Conservation (phyloP, 2,888 invertebrate species). For the Pristionchus entomophagus region DNA sequence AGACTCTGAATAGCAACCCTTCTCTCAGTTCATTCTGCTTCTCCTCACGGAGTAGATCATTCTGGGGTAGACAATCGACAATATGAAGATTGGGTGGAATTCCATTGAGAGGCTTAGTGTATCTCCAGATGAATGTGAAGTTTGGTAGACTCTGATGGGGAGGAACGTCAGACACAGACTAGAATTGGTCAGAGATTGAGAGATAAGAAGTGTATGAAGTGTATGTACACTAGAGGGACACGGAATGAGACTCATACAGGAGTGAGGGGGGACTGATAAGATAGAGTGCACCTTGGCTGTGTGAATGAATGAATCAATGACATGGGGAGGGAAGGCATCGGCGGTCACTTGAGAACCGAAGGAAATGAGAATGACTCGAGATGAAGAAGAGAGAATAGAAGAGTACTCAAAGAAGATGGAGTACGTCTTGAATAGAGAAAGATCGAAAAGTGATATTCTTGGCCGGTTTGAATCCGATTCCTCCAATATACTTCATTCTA, state of each 20-base stretch:
- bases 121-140: slow-evolving; percentile 35
- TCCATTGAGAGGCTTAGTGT: neutral
- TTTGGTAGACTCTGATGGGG: neutral
- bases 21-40: neutral
- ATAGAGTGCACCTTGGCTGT: neutral
- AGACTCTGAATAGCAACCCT: neutral
- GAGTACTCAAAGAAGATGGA: neutral
- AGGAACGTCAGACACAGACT: neutral
- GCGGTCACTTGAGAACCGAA: slow-evolving; percentile 26
- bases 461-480: slow-evolving; percentile 17
- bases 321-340: neutral
- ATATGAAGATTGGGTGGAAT: slow-evolving; percentile 50
- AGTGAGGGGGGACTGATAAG: neutral
- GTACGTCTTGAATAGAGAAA: neutral
- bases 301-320: neutral
- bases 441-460: neutral
- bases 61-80: slow-evolving; percentile 65
- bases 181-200: neutral
- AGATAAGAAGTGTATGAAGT: neutral
- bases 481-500: slow-evolving; percentile 34
- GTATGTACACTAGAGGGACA: neutral
- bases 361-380: neutral
- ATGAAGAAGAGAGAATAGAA: neutral
- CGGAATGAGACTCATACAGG: neutral
- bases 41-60: slow-evolving; percentile 58